A percentile compares a stretch with the other conserved stretches of the same genome.
phyloP scores from a whole-genome alignment of 2,113 vertebrate genomes.

The Chroicocephalus ridibundus region DNA sequence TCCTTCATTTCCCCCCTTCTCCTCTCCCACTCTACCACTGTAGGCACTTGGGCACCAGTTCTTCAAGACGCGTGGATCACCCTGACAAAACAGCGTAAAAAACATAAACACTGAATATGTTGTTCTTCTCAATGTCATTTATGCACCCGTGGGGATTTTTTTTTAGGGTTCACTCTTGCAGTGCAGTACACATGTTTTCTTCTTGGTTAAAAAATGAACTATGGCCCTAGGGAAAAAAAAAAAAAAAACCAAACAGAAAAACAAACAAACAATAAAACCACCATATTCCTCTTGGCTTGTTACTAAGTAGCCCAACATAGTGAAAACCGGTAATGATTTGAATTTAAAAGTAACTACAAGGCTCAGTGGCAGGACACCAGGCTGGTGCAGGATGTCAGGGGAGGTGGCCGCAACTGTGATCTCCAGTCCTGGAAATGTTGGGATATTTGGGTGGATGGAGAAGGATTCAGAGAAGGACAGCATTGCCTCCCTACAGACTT shows the following conservation, averaged over 20 bases:
- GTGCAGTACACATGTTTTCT: neutral
- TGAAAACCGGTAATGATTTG: neutral
- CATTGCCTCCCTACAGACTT: fast-evolving
- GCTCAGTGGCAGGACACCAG: neutral
- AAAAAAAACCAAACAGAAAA: too few relatives aligned
- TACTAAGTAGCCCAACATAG: neutral
- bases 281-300: neutral
- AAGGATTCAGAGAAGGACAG: neutral
- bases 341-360: neutral
- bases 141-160: neutral
- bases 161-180: neutral
- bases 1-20: neutral
- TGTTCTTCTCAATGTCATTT: neutral
- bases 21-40: neutral
- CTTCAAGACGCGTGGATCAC: neutral
- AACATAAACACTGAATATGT: neutral
- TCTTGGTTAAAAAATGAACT: neutral
- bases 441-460: neutral
- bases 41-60: neutral
- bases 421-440: neutral
- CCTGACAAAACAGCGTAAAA: neutral
- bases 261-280: neutral
- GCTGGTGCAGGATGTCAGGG: neutral
- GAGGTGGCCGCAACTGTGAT: neutral
- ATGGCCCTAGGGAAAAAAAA: neutral